Evolutionary conservation across 2,113 vertebrate species (phyloP), one percentile per base, ranked within the genome.

Genomic region (Alosa alosa): DNA sequence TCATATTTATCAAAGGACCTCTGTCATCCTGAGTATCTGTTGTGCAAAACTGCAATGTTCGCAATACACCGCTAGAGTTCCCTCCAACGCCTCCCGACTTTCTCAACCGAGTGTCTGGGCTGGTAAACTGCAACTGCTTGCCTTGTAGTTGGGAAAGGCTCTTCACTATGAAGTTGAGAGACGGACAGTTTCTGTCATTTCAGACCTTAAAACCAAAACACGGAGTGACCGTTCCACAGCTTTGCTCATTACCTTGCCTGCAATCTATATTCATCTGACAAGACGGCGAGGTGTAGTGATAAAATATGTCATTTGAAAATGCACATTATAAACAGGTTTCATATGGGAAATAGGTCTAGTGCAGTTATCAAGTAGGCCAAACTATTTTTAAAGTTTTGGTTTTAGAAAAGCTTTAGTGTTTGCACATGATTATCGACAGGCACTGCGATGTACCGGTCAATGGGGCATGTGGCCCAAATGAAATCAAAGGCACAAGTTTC

Each of bases 1-100:
- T 72, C n/a, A 72, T 72, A 72, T 72, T 72, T 72, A 72, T 72
- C 64, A 72, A 72, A 72, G 64, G 10, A 36, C 64, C 9, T 64
- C 20, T 11, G 25, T 72, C 25, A n/a, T 72, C 64, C 25, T 36
- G 7, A 1, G 25, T 72, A 13, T 31, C 11, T 68, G 7, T 31
- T 68, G 60, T 72, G 64, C 11, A 15, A 36, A 10, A 36, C 64
- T 31, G 25, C 25, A 72, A 36, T 72, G 64, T 13, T 3, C 2
- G 31, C n/a, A 31, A 13, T 31, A 0, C 25, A 72, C 64, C 64
- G 11, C 64, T 72, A 72, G 64, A 72, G 64, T 10, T 36, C 31
- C n/a, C 64, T 72, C 10, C 25, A 4, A 25, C 31, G 25, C 64
- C 11, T 55, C 52, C 47, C 7, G 11, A 49, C 3, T 5, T 49